A percentile compares a stretch with the other conserved stretches of the same genome.
phyloP scores from a whole-genome alignment of 2,888 invertebrate species.

The Drosophila diplacantha region DNA sequence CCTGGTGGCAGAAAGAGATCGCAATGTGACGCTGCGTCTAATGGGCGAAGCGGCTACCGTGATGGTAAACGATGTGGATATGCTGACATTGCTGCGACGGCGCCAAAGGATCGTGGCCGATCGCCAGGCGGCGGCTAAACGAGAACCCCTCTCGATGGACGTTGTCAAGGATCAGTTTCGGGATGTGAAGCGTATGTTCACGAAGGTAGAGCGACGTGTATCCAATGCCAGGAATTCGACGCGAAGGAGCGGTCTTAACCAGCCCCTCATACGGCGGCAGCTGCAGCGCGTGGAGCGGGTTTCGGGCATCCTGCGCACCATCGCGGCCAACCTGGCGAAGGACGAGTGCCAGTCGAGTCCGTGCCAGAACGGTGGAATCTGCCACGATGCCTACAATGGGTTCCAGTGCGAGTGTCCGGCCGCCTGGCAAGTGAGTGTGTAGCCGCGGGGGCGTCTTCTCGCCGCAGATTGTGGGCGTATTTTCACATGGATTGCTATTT shows the following conservation, averaged over 20 bases:
- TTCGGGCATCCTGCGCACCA: conserved; percentile 26
- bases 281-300: conserved; percentile 54
- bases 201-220: conserved; percentile 46
- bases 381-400: conserved; percentile 84
- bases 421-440: conserved; percentile 81
- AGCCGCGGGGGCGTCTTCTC: conserved; percentile 21
- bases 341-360: conserved; percentile 79
- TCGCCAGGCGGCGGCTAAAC: conserved; percentile 4
- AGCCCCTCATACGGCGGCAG: conserved; percentile 50
- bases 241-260: conserved; percentile 34
- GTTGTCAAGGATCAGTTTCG: conserved; percentile 53
- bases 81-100: conserved; percentile 77
- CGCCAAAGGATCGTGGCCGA: conserved; percentile 32
- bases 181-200: conserved; percentile 51
- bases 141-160: conserved; percentile 40
- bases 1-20: conserved; percentile 85
- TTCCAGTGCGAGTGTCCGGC: conserved; percentile 86
- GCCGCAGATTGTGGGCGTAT: conserved; percentile 21
- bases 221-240: conserved; percentile 49
- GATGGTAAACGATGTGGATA: conserved; percentile 83
- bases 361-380: conserved; percentile 90
- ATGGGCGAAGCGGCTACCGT: conserved; percentile 83
- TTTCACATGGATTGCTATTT: neutral
- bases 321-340: conserved; percentile 44
- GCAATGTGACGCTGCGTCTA: conserved; percentile 86